phyloP scores from a whole-genome alignment of 1,140 invertebrate species.

The Drosophila ercepeae region DNA sequence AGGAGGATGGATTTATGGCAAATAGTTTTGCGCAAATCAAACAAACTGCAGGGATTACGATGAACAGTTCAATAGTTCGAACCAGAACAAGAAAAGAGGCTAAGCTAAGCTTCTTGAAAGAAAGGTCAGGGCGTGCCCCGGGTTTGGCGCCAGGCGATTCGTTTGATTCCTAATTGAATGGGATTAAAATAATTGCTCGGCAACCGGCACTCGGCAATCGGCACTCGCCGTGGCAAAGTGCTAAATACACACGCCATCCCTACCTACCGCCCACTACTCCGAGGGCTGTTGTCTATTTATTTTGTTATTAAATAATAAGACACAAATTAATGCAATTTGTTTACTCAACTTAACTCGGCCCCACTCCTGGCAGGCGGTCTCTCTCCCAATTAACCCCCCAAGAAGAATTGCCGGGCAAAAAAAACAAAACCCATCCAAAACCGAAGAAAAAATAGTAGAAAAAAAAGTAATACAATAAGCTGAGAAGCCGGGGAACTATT shows the following conservation, averaged over 20 bases:
- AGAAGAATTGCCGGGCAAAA: conserved; percentile 37
- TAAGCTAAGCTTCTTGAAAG: too few species aligned
- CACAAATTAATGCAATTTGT: conserved; percentile 81
- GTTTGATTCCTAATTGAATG: conserved; percentile 42
- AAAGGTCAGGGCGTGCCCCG: neutral
- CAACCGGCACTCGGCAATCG: conserved; percentile 23
- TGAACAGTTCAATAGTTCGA: neutral
- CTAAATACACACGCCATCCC: conserved; percentile 38
- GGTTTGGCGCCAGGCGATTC: conserved; percentile 4
- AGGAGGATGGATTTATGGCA: neutral
- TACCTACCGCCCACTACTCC: neutral
- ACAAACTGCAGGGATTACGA: neutral
- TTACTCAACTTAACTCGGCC: conserved; percentile 47
- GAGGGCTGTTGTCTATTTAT: conserved; percentile 68
- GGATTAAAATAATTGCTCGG: conserved; percentile 67
- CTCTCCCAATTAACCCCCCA: conserved; percentile 64
- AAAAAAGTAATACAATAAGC: conserved; percentile 13
- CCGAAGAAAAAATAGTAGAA: neutral
- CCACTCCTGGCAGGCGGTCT: conserved; percentile 21
- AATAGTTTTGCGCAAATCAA: conserved; percentile 5
- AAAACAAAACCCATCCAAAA: conserved; percentile 10
- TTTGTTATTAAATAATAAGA: conserved; percentile 82
- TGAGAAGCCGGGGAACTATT: conserved; percentile 28
- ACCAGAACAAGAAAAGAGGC: too few species aligned
- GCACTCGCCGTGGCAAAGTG: conserved; percentile 32